Conservation (phyloP, 1,140 invertebrate species). For the Heliconius himera region DNA sequence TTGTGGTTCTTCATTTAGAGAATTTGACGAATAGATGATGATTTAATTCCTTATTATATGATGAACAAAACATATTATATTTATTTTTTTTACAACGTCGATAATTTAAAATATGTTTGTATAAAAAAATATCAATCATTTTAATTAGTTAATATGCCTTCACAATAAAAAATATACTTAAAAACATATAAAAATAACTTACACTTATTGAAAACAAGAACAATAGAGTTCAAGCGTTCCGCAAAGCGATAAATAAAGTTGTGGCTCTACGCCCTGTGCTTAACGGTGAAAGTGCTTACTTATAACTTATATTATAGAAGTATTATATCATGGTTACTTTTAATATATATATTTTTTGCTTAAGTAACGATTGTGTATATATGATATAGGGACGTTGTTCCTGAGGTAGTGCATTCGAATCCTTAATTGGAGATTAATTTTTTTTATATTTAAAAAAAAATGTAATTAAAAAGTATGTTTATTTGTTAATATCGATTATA, state of each 20-base stretch:
- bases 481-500: background rate
- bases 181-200: background rate
- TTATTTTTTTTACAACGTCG: too few species aligned
- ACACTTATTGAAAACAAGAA: background rate
- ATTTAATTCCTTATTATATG: too few species aligned
- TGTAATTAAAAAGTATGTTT: background rate
- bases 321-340: background rate
- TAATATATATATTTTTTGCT: background rate
- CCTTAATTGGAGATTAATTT: too few species aligned
- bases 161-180: background rate
- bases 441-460: too few species aligned
- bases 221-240: background rate
- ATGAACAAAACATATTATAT: too few species aligned
- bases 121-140: too few species aligned
- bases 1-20: too few species aligned
- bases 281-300: constrained; percentile 6
- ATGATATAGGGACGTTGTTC: background rate
- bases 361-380: background rate
- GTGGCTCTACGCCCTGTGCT: background rate
- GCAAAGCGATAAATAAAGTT: constrained; percentile 10
- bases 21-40: too few species aligned
- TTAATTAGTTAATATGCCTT: background rate
- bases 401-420: too few species aligned
- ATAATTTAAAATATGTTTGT: too few species aligned
- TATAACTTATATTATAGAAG: background rate